Evolutionary conservation across 2,888 invertebrate genomes (phyloP).

Genomic region (Rotaria socialis): DNA sequence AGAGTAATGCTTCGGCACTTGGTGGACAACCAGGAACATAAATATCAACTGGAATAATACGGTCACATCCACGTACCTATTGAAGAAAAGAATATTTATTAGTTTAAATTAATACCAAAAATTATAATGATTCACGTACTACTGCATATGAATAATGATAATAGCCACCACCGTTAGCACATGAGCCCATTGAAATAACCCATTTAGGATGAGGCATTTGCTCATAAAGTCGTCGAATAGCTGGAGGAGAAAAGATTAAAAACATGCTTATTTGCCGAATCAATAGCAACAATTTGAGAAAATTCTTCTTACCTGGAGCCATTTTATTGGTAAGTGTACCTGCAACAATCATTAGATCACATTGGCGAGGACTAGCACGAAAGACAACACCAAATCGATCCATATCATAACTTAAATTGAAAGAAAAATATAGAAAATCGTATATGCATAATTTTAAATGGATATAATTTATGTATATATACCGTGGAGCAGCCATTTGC

Average conservation of each 20-base stretch:
- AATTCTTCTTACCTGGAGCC: constrained; percentile 71
- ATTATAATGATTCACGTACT: constrained; percentile 54
- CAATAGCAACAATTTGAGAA: too few species aligned
- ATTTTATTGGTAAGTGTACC: constrained; percentile 98
- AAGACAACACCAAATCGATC: constrained; percentile 96
- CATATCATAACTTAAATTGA: constrained; percentile 78
- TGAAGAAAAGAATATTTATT: not conserved
- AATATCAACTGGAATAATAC: constrained; percentile 94
- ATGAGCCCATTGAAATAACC: constrained; percentile 99
- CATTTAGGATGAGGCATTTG: constrained; percentile 96
- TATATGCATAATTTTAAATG: not conserved
- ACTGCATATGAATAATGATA: constrained; percentile 99
- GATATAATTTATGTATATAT: not conserved
- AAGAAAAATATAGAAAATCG: not conserved
- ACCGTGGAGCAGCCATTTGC: constrained; percentile 89
- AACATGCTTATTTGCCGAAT: too few species aligned
- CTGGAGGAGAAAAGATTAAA: not conserved
- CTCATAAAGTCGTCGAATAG: constrained; percentile 70
- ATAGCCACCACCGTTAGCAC: constrained; percentile 98
- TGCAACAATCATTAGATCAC: constrained; percentile 95
- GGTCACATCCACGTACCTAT: constrained; percentile 81
- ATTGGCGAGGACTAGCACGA: constrained; percentile 89
- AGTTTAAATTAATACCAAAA: too few species aligned
- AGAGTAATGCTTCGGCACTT: constrained; percentile 90
- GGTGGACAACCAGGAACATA: constrained; percentile 97